A percentile compares a stretch with the other conserved stretches of the same genome.
phyloP scores from a whole-genome alignment of 2,888 invertebrate genomes.

The Glaucopsyche alexis region DNA sequence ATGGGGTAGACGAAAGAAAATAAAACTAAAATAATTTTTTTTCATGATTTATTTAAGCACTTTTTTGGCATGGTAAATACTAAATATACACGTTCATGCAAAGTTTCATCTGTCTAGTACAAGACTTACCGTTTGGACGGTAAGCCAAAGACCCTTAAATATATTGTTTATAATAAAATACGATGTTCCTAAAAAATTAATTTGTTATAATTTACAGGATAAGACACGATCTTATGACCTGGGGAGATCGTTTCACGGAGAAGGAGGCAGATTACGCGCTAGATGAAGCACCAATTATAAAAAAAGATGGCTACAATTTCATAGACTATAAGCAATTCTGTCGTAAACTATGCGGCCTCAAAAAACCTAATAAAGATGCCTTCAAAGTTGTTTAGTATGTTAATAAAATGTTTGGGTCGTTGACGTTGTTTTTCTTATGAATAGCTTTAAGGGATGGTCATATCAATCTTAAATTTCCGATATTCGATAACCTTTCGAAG shows the following conservation, averaged over 20 bases:
- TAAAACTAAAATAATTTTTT: too few relatives aligned
- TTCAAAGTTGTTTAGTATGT: slow-evolving; percentile 35
- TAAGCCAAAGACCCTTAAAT: too few relatives aligned
- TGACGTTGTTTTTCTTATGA: slow-evolving; percentile 13
- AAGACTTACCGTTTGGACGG: too few relatives aligned
- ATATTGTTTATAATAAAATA: not conserved
- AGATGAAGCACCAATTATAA: slow-evolving; percentile 81
- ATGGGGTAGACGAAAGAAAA: too few relatives aligned
- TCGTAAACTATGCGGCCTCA: slow-evolving; percentile 79
- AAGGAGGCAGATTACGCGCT: slow-evolving; percentile 82
- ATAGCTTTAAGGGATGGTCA: not conserved
- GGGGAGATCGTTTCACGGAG: slow-evolving; percentile 82
- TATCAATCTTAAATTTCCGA: not conserved
- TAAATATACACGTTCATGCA: too few relatives aligned
- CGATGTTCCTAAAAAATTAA: not conserved
- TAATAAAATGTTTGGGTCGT: slow-evolving; percentile 15
- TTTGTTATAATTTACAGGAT: slow-evolving; percentile 64
- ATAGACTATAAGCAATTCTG: slow-evolving; percentile 84
- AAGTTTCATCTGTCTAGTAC: too few relatives aligned
- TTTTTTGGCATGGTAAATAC: too few relatives aligned
- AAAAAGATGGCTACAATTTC: slow-evolving; percentile 75
- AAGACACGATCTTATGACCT: slow-evolving; percentile 82
- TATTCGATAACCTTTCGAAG: not conserved
- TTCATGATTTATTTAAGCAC: too few relatives aligned
- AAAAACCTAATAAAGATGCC: slow-evolving; percentile 62